These are phyloP conservation scores for Dryobota labecula DNA, from an alignment of 2,888 invertebrate genomes.

Conservation along the genomic window DNA sequence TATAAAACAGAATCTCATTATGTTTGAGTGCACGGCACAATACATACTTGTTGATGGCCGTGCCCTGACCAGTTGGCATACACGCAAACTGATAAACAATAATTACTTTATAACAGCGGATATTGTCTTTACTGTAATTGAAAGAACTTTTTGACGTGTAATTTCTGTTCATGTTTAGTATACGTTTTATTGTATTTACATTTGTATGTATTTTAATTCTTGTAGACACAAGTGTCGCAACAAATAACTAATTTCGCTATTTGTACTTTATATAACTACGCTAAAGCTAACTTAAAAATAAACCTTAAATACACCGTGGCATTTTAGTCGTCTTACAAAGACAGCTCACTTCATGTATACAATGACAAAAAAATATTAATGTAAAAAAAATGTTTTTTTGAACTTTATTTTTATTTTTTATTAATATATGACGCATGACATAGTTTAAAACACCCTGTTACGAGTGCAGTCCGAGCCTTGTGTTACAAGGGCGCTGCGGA, in stretches of 20 bases:
- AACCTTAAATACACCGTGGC: no score
- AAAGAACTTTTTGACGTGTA: conserved; percentile 23
- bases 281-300: neutral
- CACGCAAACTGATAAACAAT: conserved; percentile 55
- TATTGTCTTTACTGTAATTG: conserved; percentile 24
- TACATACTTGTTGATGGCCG: conserved; percentile 50
- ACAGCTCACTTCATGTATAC: no score
- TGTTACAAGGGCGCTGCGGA: no score
- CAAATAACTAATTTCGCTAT: no score
- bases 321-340: no score
- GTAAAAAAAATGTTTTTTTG: no score
- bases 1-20: conserved; percentile 56
- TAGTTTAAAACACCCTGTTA: no score
- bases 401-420: no score
- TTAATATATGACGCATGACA: no score
- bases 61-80: conserved; percentile 26
- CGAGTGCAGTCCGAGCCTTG: no score
- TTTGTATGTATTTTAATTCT: neutral
- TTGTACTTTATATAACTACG: neutral
- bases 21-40: conserved; percentile 54
- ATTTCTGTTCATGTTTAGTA: conserved; percentile 12
- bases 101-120: conserved; percentile 49
- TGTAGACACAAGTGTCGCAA: neutral
- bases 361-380: no score
- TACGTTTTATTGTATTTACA: neutral